Percentiles rank a stretch among this genome's conserved stretches.
Conservation (phyloP, 1,140 invertebrate genomes). For the Chymomyza costata region DNA sequence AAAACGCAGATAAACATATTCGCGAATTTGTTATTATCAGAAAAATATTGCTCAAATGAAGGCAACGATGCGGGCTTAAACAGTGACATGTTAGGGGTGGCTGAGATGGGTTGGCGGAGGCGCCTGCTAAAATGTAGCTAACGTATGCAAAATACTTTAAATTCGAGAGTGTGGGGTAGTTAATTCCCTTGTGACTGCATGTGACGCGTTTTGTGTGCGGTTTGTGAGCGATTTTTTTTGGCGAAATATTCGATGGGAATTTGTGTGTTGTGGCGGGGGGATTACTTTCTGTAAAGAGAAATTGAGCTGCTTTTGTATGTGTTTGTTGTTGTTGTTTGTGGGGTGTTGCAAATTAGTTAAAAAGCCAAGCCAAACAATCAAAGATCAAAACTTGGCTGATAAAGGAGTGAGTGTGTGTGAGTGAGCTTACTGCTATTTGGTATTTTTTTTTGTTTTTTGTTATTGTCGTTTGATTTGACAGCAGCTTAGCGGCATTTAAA, state of each 20-base stretch:
- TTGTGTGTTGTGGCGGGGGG: background rate
- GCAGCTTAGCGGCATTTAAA: no score
- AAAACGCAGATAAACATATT: constrained; percentile 72
- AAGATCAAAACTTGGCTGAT: constrained; percentile 67
- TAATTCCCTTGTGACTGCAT: constrained; percentile 63
- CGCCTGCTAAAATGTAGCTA: constrained; percentile 33
- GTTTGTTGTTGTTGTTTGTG: background rate
- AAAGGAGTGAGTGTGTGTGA: constrained; percentile 34
- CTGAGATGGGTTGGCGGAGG: background rate
- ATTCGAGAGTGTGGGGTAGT: constrained; percentile 19
- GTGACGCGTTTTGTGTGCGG: constrained; percentile 68
- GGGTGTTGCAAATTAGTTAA: constrained; percentile 66
- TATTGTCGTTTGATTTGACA: no score
- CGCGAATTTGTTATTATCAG: constrained; percentile 72
- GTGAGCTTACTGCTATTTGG: no score
- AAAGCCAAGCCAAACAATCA: constrained; percentile 66
- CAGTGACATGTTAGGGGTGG: background rate
- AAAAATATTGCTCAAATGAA: constrained; percentile 70
- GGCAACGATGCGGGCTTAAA: constrained; percentile 1
- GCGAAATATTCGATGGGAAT: background rate
- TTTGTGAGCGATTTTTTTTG: constrained; percentile 42
- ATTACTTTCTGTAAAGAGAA: no score
- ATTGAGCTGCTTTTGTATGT: no score
- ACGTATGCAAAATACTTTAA: constrained; percentile 47
- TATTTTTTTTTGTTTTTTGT: no score